Evolutionary conservation across 2,888 invertebrate genomes (phyloP).

Genomic region (Sarcophaga caerulescens): DNA sequence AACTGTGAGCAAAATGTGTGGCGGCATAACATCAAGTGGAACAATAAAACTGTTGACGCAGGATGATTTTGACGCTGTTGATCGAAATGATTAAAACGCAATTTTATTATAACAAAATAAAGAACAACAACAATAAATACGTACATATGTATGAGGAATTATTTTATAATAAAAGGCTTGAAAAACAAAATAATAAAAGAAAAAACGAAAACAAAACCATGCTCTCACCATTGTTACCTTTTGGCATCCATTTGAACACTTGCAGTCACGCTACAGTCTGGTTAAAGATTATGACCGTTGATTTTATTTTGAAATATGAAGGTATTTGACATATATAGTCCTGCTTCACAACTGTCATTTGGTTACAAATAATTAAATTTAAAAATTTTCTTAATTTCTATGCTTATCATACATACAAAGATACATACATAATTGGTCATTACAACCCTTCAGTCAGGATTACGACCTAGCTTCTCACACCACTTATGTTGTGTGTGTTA

Average conservation of each 20-base stretch:
- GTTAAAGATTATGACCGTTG: neutral
- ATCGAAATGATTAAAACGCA: constrained; percentile 73
- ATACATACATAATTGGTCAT: no score
- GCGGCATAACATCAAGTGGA: constrained; percentile 67
- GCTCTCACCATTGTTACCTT: constrained; percentile 28
- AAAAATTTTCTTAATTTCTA: no score
- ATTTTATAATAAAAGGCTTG: constrained; percentile 43
- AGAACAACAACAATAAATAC: constrained; percentile 19
- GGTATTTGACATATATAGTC: no score
- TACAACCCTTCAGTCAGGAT: no score
- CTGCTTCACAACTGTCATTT: no score
- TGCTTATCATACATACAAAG: no score
- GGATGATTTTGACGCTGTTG: constrained; percentile 64
- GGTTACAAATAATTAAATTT: no score
- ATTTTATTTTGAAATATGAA: no score
- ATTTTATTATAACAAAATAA: constrained; percentile 71
- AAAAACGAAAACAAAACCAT: constrained; percentile 1
- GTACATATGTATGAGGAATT: neutral
- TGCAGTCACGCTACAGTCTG: constrained; percentile 16
- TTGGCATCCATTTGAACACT: constrained; percentile 33
- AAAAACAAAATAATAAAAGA: constrained; percentile 3
- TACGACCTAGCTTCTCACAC: no score
- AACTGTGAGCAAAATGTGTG: constrained; percentile 59
- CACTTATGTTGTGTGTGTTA: no score
- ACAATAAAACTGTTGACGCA: constrained; percentile 68